Base-by-base conservation (phyloP, 2,888 invertebrate genomes). In the Stictocephala bisonia region DNA sequence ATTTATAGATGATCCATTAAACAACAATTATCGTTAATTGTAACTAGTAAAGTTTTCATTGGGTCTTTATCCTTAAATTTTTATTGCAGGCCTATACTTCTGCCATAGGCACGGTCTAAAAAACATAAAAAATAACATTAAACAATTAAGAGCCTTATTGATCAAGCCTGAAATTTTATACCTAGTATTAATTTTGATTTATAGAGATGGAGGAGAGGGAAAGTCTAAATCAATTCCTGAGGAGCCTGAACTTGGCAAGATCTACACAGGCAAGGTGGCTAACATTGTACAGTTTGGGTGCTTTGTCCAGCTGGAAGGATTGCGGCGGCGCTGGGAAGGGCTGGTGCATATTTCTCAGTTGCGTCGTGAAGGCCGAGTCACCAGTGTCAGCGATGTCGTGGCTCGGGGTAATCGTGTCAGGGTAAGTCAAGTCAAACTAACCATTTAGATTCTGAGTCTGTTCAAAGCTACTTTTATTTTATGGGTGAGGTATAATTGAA, bases 251-350 rank as follows among this genome's bases (percentile, higher is more conserved):
- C 87, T 91, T 2, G 93, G 93, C 0, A 93, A 92, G 89, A 95
- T 99, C 78, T 99, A 97, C 83, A 89, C 89, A 76, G 99, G 97
- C 0, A 93, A 95, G 84, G 96, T 99, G 0, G 95, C 96, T 0
- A 98, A 96, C 81, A 94, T 98, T 78, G 96, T 97, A 68, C 93
- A 94, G n/a, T 99, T 99, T 85, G 99, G 99, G 0, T 98, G 98
- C 83, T 99, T 99, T 84, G 96, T 98, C 0, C 96, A 97, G 84
- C 86, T 99, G 22, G 96, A 97, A 81, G 97, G 97, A 0, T 86
- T 99, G 58, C 88, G 91, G 60, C 92, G 93, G 78, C 88, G 93
- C 50, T 95, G 95, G 91, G 99, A 99, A 84, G 99, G 99, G 0
- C 86, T 99, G 0, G 97, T 98, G 0, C 99, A 99, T 82, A 98